Percentiles rank a stretch among this genome's conserved stretches.
These are phyloP conservation scores for Drosophila ezoana DNA, from an alignment of 2,888 invertebrate species.

Conservation along the genomic window DNA sequence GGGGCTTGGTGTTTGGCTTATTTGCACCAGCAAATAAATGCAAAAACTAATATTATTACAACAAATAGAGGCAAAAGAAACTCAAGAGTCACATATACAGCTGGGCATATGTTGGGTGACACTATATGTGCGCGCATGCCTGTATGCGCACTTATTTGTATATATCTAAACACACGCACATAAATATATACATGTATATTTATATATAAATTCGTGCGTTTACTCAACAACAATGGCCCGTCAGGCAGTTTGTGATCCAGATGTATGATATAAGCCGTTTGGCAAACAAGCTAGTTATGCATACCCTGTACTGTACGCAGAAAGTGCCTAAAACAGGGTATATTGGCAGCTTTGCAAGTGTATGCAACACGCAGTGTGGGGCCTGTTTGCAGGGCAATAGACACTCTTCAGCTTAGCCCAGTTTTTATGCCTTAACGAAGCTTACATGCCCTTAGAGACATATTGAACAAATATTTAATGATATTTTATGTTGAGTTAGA, in stretches of 20 bases:
- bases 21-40: constrained; percentile 66
- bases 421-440: background rate
- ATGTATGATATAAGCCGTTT: constrained; percentile 35
- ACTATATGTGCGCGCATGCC: background rate
- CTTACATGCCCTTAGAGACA: constrained; percentile 7
- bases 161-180: background rate
- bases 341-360: background rate
- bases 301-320: background rate
- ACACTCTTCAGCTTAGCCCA: background rate
- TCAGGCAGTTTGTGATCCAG: constrained; percentile 30
- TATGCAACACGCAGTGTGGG: background rate
- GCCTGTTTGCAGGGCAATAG: background rate
- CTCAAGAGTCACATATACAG: constrained; percentile 24
- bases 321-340: background rate
- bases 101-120: constrained; percentile 9
- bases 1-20: constrained; percentile 37
- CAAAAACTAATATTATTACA: constrained; percentile 73
- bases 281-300: constrained; percentile 27
- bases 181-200: constrained; percentile 15
- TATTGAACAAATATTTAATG: constrained; percentile 5
- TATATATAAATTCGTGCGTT: constrained; percentile 22
- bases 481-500: background rate
- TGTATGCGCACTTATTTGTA: constrained; percentile 6
- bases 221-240: constrained; percentile 38
- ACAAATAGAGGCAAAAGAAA: constrained; percentile 59